Evolutionary conservation across 2,113 vertebrate species (phyloP).

Genomic region (Archocentrus centrarchus): DNA sequence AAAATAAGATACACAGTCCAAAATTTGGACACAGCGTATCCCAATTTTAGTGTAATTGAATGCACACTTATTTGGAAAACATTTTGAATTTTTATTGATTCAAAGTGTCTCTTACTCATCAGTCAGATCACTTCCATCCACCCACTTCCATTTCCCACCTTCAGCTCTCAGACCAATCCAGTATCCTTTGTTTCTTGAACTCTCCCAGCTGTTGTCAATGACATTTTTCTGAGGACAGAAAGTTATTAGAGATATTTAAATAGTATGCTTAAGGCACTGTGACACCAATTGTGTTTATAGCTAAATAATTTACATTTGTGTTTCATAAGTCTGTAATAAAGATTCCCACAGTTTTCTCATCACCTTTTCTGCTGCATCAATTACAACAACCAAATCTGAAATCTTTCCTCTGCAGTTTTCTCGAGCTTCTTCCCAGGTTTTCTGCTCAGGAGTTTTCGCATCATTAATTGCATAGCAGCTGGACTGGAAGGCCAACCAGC

Average conservation of each 20-base stretch:
- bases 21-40: no score
- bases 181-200: accelerated
- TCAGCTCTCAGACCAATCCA: conserved; percentile 42
- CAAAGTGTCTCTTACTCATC: neutral
- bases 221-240: neutral
- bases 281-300: neutral
- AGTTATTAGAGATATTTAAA: neutral
- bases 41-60: neutral
- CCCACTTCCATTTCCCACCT: conserved; percentile 16
- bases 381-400: conserved; percentile 29
- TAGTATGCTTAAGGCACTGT: neutral
- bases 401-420: neutral
- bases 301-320: neutral
- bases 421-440: conserved; percentile 31
- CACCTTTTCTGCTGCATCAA: neutral
- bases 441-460: accelerated
- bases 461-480: conserved; percentile 6
- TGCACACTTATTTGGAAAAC: neutral
- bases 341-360: neutral
- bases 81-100: neutral
- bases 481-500: accelerated
- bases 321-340: no score
- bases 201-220: accelerated
- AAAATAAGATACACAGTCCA: neutral
- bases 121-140: conserved; percentile 24